A percentile compares a stretch with the other conserved stretches of the same genome.
phyloP scores from a whole-genome alignment of 1,140 invertebrate species.

The Tachypleus tridentatus region DNA sequence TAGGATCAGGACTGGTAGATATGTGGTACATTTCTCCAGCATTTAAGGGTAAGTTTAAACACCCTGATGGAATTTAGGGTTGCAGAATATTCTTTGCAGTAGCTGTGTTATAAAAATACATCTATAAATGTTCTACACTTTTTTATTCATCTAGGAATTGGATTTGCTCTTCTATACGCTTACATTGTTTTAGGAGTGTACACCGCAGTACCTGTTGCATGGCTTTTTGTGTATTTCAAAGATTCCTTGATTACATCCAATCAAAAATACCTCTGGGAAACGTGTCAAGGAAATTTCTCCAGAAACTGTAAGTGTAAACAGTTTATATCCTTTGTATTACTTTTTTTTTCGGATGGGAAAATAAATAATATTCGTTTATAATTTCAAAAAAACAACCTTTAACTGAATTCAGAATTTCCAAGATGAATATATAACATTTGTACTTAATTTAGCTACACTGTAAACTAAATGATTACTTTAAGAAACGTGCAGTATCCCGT shows the following conservation, averaged over 20 bases:
- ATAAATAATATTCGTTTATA: too few species aligned
- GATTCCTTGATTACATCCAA: slow-evolving; percentile 74
- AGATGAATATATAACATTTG: too few species aligned
- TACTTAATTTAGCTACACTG: too few species aligned
- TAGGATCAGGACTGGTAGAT: slow-evolving; percentile 68
- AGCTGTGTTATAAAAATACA: too few species aligned
- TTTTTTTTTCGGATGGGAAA: too few species aligned
- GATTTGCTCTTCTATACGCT: slow-evolving; percentile 61
- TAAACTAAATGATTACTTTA: too few species aligned
- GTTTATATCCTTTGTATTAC: too few species aligned
- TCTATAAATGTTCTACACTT: not conserved
- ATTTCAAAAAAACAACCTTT: too few species aligned
- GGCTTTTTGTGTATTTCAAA: slow-evolving; percentile 77
- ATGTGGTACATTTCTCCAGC: slow-evolving; percentile 89
- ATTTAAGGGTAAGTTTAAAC: slow-evolving; percentile 47
- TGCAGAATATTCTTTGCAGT: too few species aligned
- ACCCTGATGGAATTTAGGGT: too few species aligned
- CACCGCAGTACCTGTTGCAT: slow-evolving; percentile 70
- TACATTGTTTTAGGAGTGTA: slow-evolving; percentile 74
- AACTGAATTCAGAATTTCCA: too few species aligned
- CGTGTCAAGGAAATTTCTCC: slow-evolving; percentile 32
- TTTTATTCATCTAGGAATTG: slow-evolving; percentile 44
- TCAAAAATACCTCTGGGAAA: slow-evolving; percentile 58
- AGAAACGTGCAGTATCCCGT: too few species aligned
- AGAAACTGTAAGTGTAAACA: slow-evolving; percentile 15